Conservation (phyloP, 2,888 invertebrate genomes). For the Himalopsyche tibetana region DNA sequence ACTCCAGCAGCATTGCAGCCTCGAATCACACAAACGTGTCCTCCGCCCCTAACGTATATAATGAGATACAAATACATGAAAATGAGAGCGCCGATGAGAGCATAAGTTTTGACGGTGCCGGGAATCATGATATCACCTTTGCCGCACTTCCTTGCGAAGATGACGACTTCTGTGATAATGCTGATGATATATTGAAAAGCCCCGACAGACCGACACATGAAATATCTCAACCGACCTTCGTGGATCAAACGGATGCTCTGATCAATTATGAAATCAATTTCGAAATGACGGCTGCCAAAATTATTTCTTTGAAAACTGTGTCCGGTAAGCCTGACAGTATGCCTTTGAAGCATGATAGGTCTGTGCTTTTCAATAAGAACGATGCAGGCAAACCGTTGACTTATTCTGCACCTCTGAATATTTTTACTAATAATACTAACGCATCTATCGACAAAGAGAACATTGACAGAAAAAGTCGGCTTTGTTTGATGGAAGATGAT, state of each 20-base stretch:
- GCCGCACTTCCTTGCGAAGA: conserved; percentile 49
- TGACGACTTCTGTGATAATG: conserved; percentile 58
- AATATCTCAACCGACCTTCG: conserved; percentile 52
- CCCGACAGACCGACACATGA: conserved; percentile 47
- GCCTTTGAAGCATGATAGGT: background rate
- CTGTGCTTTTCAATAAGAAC: background rate
- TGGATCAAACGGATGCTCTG: conserved; percentile 62
- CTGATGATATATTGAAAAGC: conserved; percentile 48
- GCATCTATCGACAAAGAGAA: background rate
- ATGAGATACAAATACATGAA: background rate
- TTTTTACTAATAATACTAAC: background rate
- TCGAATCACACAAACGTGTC: background rate
- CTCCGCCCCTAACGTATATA: background rate
- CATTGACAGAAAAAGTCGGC: background rate
- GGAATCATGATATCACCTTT: conserved; percentile 55
- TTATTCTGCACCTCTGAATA: background rate
- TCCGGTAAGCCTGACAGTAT: background rate
- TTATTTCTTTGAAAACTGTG: background rate
- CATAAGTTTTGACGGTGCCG: conserved; percentile 9
- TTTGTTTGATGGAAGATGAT: background rate
- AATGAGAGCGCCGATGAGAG: conserved; percentile 42
- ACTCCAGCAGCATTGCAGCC: conserved; percentile 37
- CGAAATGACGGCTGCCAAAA: background rate
- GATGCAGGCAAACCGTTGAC: background rate
- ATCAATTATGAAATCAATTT: conserved; percentile 62